Percentiles rank a stretch among this genome's conserved stretches.
Conservation (phyloP, 2,797 vertebrate genomes). For the Enteromius argenteus region DNA sequence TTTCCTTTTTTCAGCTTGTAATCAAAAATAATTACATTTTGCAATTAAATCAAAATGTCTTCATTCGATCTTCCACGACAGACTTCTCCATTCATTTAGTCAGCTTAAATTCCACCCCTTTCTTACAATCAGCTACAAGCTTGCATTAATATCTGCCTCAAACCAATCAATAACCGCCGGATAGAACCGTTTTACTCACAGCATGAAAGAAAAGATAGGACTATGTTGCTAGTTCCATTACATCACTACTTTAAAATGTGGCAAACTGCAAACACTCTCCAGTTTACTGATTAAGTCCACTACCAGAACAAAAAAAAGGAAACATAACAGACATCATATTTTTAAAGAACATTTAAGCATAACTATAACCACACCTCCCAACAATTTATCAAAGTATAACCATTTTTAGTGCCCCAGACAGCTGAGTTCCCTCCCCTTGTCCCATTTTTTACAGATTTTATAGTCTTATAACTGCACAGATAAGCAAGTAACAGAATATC, state of each 20-base stretch:
- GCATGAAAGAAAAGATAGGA: neutral
- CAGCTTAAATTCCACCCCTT: neutral
- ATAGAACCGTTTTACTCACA: neutral
- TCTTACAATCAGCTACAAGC: neutral
- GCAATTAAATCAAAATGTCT: neutral
- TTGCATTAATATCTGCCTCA: neutral
- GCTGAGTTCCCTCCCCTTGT: neutral
- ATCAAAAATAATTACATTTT: neutral
- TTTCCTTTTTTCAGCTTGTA: neutral
- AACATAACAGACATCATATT: neutral
- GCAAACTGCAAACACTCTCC: neutral
- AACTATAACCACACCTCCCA: neutral
- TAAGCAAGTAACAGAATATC: constrained; percentile 8
- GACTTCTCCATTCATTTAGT: neutral
- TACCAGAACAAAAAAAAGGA: neutral
- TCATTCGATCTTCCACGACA: neutral
- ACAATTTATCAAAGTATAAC: neutral
- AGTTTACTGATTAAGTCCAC: neutral
- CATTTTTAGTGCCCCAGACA: neutral
- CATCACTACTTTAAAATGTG: neutral
- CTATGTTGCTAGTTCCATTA: neutral
- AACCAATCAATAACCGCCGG: neutral
- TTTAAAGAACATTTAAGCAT: neutral
- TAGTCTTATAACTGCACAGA: neutral
- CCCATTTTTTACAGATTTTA: neutral